These are phyloP conservation scores for Cremastinae sp. DNA, from an alignment of 2,888 invertebrate genomes.

Conservation along the genomic window DNA sequence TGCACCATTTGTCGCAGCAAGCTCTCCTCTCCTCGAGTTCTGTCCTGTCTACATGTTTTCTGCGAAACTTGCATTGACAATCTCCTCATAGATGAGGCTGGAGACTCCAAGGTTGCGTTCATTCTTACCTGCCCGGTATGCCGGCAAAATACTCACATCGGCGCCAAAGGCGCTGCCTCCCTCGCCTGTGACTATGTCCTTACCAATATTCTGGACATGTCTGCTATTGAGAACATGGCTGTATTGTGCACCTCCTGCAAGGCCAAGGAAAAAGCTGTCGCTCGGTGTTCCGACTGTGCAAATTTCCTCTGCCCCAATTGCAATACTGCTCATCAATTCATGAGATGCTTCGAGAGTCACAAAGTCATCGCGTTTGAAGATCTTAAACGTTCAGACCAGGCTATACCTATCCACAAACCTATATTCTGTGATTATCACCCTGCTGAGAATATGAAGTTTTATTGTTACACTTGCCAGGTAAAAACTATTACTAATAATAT, in stretches of 20 bases:
- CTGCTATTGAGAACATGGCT: constrained; percentile 87
- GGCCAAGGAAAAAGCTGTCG: constrained; percentile 95
- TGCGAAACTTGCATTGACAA: constrained; percentile 95
- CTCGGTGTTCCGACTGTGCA: constrained; percentile 96
- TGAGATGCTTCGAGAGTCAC: constrained; percentile 98
- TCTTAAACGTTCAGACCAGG: constrained; percentile 88
- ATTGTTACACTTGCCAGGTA: constrained; percentile 91
- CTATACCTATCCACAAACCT: constrained; percentile 93
- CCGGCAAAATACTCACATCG: constrained; percentile 91
- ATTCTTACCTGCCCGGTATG: constrained; percentile 90
- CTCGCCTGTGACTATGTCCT: constrained; percentile 93
- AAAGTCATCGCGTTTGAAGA: constrained; percentile 94
- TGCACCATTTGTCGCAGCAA: constrained; percentile 83
- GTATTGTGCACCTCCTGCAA: constrained; percentile 95
- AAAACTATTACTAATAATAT: no score
- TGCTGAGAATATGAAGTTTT: constrained; percentile 92
- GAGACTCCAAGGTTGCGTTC: constrained; percentile 85
- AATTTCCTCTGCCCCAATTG: constrained; percentile 96
- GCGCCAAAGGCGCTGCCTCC: constrained; percentile 88
- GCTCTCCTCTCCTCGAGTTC: constrained; percentile 90
- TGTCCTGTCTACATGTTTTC: constrained; percentile 97
- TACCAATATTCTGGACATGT: constrained; percentile 91
- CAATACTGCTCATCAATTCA: constrained; percentile 96
- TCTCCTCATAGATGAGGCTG: constrained; percentile 87
- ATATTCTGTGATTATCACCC: constrained; percentile 91